Evolutionary conservation across 2,113 vertebrate genomes (phyloP), one percentile per base, ranked within the genome.

Genomic region (Toxotes chatareus): DNA sequence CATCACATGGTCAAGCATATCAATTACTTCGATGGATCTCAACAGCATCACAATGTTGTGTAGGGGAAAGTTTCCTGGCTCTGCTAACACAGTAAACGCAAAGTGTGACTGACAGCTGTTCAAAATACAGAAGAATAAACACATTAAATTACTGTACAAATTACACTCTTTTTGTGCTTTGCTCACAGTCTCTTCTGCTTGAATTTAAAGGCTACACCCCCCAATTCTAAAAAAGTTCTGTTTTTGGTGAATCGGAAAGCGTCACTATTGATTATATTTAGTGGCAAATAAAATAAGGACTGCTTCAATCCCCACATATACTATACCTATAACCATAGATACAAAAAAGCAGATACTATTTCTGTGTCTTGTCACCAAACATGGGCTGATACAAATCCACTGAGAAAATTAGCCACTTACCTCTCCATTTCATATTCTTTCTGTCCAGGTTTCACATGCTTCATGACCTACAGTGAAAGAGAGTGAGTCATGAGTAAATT

Each of bases 361-460:
- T 72, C 1, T 60, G 2, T 21, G 42, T 61, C 17, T n/a, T 23
- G 9, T 7, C 36, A 65, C n/a, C n/a, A 64, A 64, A 51, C 56
- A 42, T 51, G 10, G 3, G 2, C 34, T 21, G 7, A 23, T n/a
- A 61, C 7, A 40, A 11, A 40, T 10, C 57, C 3, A 36, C n/a
- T 19, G 27, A 27, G n/a, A 36, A 55, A 64, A 64, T 34, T 5
- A 4, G 7, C 1, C 21, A 49, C 76, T 74, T 65, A 94, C 94
- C 94, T 95, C 74, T 95, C 94, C 93, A 95, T 93, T 87, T 95
- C 94, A 87, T 94, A 95, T 76, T 95, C 94, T 40, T 92, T 90
- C 17, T 84, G 82, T 73, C 94, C 93, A 38, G 93, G 87, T 83
- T 76, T 93, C 49, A 94, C 91, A n/a, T 88, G 19, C 80, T 93